Evolutionary conservation across 2,888 invertebrate species (phyloP).

Genomic region (Stenolophus ochropezus): DNA sequence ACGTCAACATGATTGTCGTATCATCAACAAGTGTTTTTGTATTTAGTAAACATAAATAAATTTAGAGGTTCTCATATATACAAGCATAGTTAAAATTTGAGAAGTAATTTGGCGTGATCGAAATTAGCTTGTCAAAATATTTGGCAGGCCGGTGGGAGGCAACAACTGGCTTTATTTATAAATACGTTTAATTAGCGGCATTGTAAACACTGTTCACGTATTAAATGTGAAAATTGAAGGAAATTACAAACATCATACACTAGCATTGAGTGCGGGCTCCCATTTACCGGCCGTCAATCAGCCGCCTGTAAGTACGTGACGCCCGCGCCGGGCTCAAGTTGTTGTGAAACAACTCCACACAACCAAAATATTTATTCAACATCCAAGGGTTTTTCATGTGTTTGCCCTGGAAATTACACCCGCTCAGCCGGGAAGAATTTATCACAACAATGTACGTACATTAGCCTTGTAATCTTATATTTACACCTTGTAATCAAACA

Average conservation of each 20-base stretch:
- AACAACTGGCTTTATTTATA: conserved; percentile 27
- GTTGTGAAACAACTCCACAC: conserved; percentile 3
- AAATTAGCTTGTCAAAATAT: conserved; percentile 34
- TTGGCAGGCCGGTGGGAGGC: not conserved
- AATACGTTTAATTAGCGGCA: conserved; percentile 44
- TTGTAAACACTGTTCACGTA: conserved; percentile 51
- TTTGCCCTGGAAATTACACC: not conserved
- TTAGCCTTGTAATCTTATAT: not conserved
- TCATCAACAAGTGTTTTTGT: not conserved
- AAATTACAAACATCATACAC: conserved; percentile 45
- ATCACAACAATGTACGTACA: not conserved
- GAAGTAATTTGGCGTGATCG: conserved; percentile 19
- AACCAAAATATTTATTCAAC: conserved; percentile 27
- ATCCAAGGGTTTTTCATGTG: not conserved
- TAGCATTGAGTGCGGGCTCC: conserved; percentile 33
- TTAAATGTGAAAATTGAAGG: conserved; percentile 47
- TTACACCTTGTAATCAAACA: not conserved
- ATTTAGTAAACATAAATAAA: not conserved
- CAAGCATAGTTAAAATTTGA: not conserved
- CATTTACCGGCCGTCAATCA: conserved; percentile 53
- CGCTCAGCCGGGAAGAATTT: not conserved
- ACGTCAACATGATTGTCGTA: too few relatives aligned
- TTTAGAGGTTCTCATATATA: not conserved
- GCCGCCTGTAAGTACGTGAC: conserved; percentile 10
- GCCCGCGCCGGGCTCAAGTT: not conserved